Evolutionary conservation across 2,113 vertebrate genomes (phyloP).

Genomic region (Cyphomyrus plagiostoma): DNA sequence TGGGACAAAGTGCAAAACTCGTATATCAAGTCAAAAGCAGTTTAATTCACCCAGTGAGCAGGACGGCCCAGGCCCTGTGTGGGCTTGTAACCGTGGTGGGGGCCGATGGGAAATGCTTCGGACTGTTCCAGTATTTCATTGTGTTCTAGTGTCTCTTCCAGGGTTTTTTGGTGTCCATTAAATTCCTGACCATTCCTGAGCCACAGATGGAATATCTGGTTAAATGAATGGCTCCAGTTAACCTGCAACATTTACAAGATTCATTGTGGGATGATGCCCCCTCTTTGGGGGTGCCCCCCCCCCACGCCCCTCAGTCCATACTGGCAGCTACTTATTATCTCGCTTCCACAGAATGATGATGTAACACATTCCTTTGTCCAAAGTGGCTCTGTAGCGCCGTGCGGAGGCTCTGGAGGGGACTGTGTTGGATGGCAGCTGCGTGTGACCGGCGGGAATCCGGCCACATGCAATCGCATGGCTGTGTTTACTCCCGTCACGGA

Average conservation of each 20-base stretch:
- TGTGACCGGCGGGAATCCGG: neutral
- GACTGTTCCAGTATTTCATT: neutral
- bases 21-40: conserved; percentile 33
- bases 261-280: neutral
- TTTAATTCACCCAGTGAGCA: conserved; percentile 27
- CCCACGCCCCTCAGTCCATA: neutral
- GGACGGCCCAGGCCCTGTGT: neutral
- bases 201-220: neutral
- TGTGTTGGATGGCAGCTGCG: neutral
- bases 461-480: neutral
- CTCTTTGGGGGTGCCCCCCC: neutral
- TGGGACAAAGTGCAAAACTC: conserved; percentile 25
- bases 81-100: neutral
- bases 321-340: neutral
- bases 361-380: neutral
- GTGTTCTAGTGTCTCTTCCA: neutral
- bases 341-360: neutral
- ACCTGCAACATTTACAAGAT: neutral
- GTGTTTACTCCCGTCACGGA: neutral
- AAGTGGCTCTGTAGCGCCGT: neutral
- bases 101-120: neutral
- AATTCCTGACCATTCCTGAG: neutral
- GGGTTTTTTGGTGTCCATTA: neutral
- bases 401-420: neutral
- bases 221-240: neutral